These are phyloP conservation scores for Cephalopholis sonnerati DNA, from an alignment of 2,113 vertebrate genomes.

Conservation along the genomic window DNA sequence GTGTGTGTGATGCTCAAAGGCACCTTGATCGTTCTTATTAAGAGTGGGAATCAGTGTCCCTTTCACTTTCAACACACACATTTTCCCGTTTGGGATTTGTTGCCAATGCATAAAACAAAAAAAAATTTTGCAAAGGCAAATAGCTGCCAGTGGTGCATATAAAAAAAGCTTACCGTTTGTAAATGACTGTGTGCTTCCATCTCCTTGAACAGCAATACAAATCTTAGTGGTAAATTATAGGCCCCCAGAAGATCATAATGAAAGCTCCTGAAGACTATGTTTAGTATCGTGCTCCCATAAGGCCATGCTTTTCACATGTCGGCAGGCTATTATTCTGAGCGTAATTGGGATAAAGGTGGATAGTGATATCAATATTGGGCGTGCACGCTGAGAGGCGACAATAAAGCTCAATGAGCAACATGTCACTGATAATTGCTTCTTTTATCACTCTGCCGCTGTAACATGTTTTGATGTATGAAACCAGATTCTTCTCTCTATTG, in stretches of 20 bases:
- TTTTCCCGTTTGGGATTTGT: constrained; percentile 29
- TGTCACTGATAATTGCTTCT: constrained; percentile 71
- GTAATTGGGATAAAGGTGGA: constrained; percentile 77
- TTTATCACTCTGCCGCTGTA: constrained; percentile 58
- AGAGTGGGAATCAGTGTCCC: neutral
- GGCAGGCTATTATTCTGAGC: constrained; percentile 72
- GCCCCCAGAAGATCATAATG: constrained; percentile 53
- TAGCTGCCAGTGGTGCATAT: constrained; percentile 21
- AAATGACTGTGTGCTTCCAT: constrained; percentile 43
- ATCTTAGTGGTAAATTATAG: constrained; percentile 64
- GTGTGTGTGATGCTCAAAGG: constrained; percentile 40
- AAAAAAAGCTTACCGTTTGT: constrained; percentile 29
- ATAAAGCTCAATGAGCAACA: constrained; percentile 70
- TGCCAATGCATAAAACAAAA: constrained; percentile 38
- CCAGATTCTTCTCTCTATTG: constrained; percentile 11
- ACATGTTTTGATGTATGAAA: constrained; percentile 43
- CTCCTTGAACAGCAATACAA: constrained; percentile 47
- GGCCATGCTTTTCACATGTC: constrained; percentile 57
- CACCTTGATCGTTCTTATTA: constrained; percentile 27
- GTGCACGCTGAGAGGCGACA: constrained; percentile 45
- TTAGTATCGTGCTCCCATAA: constrained; percentile 56
- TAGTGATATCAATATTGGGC: constrained; percentile 65
- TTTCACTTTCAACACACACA: constrained; percentile 25
- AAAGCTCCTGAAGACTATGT: constrained; percentile 64
- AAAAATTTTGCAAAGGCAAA: constrained; percentile 37